A percentile compares a stretch with the other conserved stretches of the same genome.
These are phyloP conservation scores for Sebastes schlegelii DNA, from an alignment of 2,113 vertebrate genomes.

Conservation along the genomic window DNA sequence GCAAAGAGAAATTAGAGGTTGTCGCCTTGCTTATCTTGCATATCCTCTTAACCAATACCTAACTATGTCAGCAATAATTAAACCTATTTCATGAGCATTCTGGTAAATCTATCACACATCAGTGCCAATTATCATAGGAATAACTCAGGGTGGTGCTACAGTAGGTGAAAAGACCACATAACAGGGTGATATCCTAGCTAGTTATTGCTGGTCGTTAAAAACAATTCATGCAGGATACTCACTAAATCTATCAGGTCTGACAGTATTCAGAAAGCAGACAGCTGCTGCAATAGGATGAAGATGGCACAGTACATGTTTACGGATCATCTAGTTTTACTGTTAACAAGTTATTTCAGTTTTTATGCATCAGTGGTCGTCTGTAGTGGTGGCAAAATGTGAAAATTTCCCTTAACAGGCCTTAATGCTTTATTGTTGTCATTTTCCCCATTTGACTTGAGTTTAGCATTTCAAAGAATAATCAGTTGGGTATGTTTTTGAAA, in stretches of 20 bases:
- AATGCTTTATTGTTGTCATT: neutral
- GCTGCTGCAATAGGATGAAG: neutral
- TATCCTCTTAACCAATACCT: neutral
- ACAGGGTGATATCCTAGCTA: neutral
- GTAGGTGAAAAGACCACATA: neutral
- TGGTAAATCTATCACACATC: neutral
- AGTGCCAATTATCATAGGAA: neutral
- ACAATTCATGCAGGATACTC: neutral
- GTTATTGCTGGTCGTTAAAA: neutral
- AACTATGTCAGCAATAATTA: neutral
- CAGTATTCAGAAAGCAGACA: neutral
- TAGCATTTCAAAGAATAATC: neutral
- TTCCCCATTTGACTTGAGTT: neutral
- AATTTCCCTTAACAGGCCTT: neutral
- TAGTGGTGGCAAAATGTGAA: neutral
- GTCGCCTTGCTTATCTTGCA: neutral
- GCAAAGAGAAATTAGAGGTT: neutral
- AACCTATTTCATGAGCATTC: neutral
- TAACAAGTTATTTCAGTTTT: neutral
- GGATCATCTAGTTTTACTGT: neutral
- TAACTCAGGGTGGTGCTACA: neutral
- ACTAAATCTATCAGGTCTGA: constrained; percentile 1
- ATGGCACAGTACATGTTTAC: neutral
- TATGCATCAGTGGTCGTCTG: neutral
- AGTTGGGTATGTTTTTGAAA: neutral